A percentile compares a stretch with the other conserved stretches of the same genome.
These are phyloP conservation scores for Euwallacea similis DNA, from an alignment of 1,140 invertebrate genomes.

Conservation along the genomic window DNA sequence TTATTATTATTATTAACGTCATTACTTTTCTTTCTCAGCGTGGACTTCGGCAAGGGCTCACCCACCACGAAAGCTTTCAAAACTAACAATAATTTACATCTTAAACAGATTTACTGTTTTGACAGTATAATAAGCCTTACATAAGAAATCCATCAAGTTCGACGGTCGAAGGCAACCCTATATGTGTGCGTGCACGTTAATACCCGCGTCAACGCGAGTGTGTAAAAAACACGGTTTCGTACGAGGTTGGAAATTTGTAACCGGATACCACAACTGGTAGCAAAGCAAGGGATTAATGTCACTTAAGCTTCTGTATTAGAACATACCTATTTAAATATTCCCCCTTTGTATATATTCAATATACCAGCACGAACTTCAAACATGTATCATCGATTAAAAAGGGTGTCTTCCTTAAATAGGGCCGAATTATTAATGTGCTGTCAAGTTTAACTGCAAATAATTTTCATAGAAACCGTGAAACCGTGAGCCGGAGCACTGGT, in stretches of 20 bases:
- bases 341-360: constrained; percentile 3
- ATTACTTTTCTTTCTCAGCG: no score
- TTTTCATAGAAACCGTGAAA: no score
- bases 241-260: constrained; percentile 25
- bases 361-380: background rate
- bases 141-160: constrained; percentile 14
- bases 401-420: background rate
- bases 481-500: no score
- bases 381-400: constrained; percentile 11
- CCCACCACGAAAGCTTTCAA: no score
- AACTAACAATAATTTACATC: no score
- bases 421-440: background rate
- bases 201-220: constrained; percentile 14
- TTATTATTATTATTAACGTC: no score
- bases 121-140: background rate
- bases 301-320: constrained; percentile 24
- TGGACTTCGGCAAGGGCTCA: no score
- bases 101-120: no score
- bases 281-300: constrained; percentile 18
- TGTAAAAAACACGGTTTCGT: constrained; percentile 17
- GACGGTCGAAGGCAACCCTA: constrained; percentile 17
- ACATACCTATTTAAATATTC: constrained; percentile 16
- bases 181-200: constrained; percentile 17
- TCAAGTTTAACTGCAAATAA: no score
- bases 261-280: constrained; percentile 12